These are phyloP conservation scores for Pampusana beccarii DNA, from an alignment of 2,113 vertebrate species.

Conservation along the genomic window DNA sequence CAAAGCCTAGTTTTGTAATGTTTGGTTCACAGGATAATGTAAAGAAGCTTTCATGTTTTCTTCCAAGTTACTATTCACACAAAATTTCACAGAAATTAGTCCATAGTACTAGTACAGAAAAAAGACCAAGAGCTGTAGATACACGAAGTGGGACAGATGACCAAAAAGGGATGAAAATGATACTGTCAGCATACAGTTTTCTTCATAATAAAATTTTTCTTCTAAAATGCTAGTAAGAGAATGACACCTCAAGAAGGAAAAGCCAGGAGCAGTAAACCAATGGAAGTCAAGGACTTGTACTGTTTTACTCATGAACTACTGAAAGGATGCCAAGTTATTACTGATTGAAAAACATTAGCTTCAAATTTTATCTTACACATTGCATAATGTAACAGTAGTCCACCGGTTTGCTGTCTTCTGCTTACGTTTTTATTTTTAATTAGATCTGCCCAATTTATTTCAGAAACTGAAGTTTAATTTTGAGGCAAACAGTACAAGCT, in stretches of 20 bases:
- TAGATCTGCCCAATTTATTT: not conserved
- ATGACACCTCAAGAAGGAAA: not conserved
- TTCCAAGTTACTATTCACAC: not conserved
- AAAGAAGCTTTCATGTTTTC: not conserved
- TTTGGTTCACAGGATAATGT: not conserved
- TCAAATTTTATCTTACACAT: not conserved
- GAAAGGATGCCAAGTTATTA: not conserved
- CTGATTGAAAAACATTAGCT: not conserved
- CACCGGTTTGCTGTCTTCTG: not conserved
- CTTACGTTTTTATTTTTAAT: not conserved
- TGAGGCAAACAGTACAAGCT: not conserved
- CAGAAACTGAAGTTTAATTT: not conserved
- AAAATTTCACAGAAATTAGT: not conserved
- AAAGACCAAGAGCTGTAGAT: not conserved
- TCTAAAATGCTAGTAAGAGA: not conserved
- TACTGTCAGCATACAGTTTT: not conserved
- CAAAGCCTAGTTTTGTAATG: not conserved
- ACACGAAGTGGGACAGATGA: not conserved
- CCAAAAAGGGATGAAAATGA: not conserved
- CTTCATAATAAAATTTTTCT: not conserved
- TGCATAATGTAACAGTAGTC: not conserved
- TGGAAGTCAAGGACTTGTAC: fast-evolving
- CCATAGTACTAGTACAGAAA: not conserved
- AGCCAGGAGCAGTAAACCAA: not conserved
- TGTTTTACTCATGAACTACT: not conserved